A percentile compares a stretch with the other conserved stretches of the same genome.
phyloP scores from a whole-genome alignment of 2,797 vertebrate genomes.

The Diceros bicornis region DNA sequence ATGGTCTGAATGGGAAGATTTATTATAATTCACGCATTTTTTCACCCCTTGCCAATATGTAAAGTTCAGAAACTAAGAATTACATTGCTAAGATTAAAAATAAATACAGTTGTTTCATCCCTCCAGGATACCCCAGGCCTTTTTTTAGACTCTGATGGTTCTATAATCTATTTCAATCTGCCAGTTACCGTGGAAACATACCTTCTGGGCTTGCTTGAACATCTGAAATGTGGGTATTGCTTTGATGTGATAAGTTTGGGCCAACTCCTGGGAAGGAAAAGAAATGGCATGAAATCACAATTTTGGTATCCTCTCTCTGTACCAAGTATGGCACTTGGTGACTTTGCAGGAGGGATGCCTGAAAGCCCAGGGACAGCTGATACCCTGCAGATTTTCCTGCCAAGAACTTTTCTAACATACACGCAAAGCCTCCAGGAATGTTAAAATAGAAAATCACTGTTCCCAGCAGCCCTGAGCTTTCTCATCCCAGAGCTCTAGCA shows the following conservation, averaged over 20 bases:
- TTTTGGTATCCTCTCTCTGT: neutral
- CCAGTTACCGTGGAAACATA: constrained; percentile 74
- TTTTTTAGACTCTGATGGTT: neutral
- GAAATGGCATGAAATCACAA: neutral
- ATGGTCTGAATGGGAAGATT: neutral
- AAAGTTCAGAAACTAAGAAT: constrained; percentile 32
- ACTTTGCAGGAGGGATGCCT: neutral
- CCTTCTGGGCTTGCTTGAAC: constrained; percentile 80
- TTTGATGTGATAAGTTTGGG: constrained; percentile 58
- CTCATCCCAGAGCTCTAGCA: neutral
- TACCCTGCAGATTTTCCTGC: neutral
- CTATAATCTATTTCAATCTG: constrained; percentile 6
- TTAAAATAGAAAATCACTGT: neutral
- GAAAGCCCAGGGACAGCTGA: neutral
- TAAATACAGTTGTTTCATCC: constrained; percentile 10
- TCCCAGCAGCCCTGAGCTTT: neutral
- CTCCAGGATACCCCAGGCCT: neutral
- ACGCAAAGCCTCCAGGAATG: neutral
- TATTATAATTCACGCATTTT: neutral
- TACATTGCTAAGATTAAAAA: constrained; percentile 34
- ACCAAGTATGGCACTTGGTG: neutral
- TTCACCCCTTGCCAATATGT: neutral
- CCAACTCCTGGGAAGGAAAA: constrained; percentile 79
- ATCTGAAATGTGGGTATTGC: constrained; percentile 82
- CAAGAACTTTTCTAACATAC: neutral